A percentile compares a stretch with the other conserved stretches of the same genome.
Conservation (phyloP, 2,888 invertebrate genomes). For the Ophion obscuratus region DNA sequence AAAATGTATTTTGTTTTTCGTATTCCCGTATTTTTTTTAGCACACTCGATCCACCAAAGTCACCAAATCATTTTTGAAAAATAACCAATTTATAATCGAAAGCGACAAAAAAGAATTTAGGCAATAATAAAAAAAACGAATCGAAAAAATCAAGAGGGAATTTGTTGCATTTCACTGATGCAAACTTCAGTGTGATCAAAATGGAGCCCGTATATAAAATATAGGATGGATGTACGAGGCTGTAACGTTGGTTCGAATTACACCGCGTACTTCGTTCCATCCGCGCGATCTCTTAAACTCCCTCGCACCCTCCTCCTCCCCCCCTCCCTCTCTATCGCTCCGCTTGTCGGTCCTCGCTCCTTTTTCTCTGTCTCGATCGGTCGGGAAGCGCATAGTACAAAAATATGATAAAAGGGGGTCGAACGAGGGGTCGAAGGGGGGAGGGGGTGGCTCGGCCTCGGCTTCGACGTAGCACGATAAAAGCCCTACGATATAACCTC, state of each 20-base stretch:
- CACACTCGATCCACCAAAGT: no score
- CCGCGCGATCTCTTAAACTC: constrained; percentile 8
- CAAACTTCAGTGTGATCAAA: neutral
- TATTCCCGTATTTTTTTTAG: no score
- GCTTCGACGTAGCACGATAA: constrained; percentile 47
- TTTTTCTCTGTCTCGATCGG: constrained; percentile 40
- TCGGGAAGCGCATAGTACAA: constrained; percentile 36
- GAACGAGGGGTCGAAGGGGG: neutral
- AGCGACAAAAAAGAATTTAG: no score
- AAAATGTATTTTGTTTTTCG: no score
- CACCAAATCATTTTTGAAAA: no score
- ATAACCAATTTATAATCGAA: no score
- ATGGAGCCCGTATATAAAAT: constrained; percentile 23
- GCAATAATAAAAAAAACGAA: neutral
- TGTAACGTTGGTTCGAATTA: constrained; percentile 30
- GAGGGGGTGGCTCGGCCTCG: constrained; percentile 37
- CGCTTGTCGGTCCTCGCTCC: neutral
- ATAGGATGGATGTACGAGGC: constrained; percentile 16
- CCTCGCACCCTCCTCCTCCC: neutral
- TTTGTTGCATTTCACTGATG: neutral
- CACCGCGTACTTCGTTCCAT: constrained; percentile 34
- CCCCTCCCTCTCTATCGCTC: neutral
- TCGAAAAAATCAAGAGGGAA: neutral
- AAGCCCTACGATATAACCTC: neutral
- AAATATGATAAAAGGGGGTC: constrained; percentile 60